Evolutionary conservation across 2,888 invertebrate genomes (phyloP).

Genomic region (Apotomis betuletana): DNA sequence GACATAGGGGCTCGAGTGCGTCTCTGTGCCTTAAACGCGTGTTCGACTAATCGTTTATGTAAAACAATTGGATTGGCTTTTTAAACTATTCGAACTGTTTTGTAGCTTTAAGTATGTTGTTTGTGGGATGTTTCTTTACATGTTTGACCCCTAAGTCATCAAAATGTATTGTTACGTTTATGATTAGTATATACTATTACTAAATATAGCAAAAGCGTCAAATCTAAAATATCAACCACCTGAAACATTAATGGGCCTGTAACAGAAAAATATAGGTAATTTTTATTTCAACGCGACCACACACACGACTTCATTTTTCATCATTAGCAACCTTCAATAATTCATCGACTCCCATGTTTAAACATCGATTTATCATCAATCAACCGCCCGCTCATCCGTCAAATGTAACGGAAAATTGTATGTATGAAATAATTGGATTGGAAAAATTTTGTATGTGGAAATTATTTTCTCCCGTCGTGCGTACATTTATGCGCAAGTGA

Average conservation of each 20-base stretch:
- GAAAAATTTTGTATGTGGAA: conserved; percentile 27
- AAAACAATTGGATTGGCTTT: conserved; percentile 31
- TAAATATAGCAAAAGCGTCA: no score
- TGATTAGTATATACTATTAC: no score
- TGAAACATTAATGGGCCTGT: no score
- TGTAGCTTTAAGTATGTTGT: no score
- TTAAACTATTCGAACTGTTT: not conserved
- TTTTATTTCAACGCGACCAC: conserved; percentile 12
- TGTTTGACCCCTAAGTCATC: no score
- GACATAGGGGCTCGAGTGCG: conserved; percentile 41
- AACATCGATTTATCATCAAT: conserved; percentile 22
- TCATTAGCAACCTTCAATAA: conserved; percentile 19
- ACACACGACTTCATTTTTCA: conserved; percentile 17
- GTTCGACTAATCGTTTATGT: conserved; percentile 38
- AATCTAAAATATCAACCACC: no score
- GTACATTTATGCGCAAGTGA: conserved; percentile 33
- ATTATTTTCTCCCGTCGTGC: conserved; percentile 14
- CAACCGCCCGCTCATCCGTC: conserved; percentile 22
- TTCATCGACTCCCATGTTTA: conserved; percentile 24
- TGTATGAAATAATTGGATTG: conserved; percentile 37
- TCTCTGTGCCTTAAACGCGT: conserved; percentile 33
- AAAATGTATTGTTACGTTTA: no score
- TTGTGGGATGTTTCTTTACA: no score
- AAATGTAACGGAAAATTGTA: conserved; percentile 31
- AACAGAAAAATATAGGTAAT: not conserved